phyloP scores from a whole-genome alignment of 2,888 invertebrate species.

The Philhelius pedissequus region DNA sequence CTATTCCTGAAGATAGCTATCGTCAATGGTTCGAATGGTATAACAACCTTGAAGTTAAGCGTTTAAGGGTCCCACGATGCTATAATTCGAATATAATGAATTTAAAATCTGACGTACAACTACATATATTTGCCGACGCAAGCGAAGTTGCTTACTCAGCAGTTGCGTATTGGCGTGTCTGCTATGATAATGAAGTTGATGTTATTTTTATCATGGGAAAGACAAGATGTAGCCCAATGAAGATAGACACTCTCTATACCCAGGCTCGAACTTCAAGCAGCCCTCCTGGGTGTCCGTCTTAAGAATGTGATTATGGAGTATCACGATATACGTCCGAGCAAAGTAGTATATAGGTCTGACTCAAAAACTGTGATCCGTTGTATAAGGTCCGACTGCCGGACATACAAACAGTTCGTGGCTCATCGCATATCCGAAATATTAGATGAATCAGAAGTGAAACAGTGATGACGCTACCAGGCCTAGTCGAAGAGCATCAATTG shows the following conservation, averaged over 20 bases:
- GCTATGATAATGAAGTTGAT: background rate
- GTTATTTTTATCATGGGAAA: constrained; percentile 2
- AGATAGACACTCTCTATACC: too few relatives aligned
- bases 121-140: background rate
- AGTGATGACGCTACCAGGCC: constrained; percentile 69
- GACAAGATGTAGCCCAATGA: too few relatives aligned
- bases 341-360: constrained; percentile 43
- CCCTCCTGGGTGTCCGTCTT: constrained; percentile 35
- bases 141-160: constrained; percentile 12
- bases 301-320: constrained; percentile 9
- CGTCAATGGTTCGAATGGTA: too few relatives aligned
- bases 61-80: too few relatives aligned
- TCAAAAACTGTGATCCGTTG: constrained; percentile 57
- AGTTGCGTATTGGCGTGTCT: constrained; percentile 3
- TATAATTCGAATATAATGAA: too few relatives aligned
- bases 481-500: background rate
- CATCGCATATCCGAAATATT: constrained; percentile 70
- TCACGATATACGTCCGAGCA: constrained; percentile 10
- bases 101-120: background rate
- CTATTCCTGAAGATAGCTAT: too few relatives aligned
- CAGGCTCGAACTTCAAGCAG: background rate
- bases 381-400: constrained; percentile 45
- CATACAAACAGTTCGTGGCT: constrained; percentile 69
- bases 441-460: constrained; percentile 25
- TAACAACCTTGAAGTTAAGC: too few relatives aligned